Evolutionary conservation across 2,888 invertebrate genomes (phyloP).

Genomic region (Perdita meconis): DNA sequence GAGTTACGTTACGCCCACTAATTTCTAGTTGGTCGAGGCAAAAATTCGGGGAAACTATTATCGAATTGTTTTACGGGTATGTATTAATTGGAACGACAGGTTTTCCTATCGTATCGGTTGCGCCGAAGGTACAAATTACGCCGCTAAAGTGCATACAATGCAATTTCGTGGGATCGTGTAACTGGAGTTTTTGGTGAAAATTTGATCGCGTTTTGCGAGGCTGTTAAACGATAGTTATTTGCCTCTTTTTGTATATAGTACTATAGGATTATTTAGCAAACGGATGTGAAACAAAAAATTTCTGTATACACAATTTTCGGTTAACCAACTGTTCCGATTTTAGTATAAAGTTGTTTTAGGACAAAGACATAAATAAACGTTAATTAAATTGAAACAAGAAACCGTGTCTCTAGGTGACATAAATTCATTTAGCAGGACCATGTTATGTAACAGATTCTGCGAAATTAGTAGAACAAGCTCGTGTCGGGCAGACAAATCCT

Average conservation of each 20-base stretch:
- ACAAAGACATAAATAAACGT: no score
- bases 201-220: constrained; percentile 11
- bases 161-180: constrained; percentile 7
- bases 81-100: constrained; percentile 15
- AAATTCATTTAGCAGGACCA: no score
- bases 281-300: no score
- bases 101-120: constrained; percentile 9
- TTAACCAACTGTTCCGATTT: not conserved
- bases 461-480: not conserved
- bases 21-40: not conserved
- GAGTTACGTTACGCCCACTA: not conserved
- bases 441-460: not conserved
- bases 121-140: constrained; percentile 18
- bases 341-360: no score
- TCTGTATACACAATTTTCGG: no score
- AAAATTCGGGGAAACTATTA: not conserved
- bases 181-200: not conserved
- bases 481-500: not conserved
- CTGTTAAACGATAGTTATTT: constrained; percentile 6
- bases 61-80: not conserved
- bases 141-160: constrained; percentile 12
- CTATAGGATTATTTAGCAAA: no score
- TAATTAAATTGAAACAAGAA: no score
- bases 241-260: not conserved
- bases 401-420: no score